Base-by-base conservation (phyloP, 64 coral and sea anemone species). In the Exaiptasia diaphana region DNA sequence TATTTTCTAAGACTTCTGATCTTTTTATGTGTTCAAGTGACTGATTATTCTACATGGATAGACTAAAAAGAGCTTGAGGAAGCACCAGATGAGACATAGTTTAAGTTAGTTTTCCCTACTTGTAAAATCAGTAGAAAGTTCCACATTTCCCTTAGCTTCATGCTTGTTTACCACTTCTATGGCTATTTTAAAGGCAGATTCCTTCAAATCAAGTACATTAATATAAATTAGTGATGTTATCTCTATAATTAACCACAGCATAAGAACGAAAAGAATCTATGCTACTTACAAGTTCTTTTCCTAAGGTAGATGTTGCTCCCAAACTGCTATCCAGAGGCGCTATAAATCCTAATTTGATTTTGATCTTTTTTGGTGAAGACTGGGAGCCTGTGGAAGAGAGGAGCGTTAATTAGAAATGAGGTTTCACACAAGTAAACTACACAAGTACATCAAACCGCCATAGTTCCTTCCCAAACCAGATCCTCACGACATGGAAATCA, bases 151-250 rank as follows among this genome's bases (percentile, higher is more conserved):
- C 20, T 74, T 82, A 0, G 95, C 89, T 22, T 83, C 74, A 8
- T 45, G 54, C 67, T 99, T 99, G 4, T 92, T 88, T 38, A n/a
- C n/a, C n/a, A 99, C 27, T 53, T 92, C 95, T 14, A 99, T 32
- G 22, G 95, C 84, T 25, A 99, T 57, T 79, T 88, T 92, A 26
- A 99, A 99, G 2, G 89, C 95, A 40, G 89, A 89, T 75, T 92
- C 90, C 93, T 97, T 82, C 43, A 64, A 75, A 78, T 9, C 50
- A 26, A 64, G 1, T 82, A 67, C 32, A 52, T 32, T 11, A 23
- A 20, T 14, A 32, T 4, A 75, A 37, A 50, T 17, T 46, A 18
- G 28, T 13, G 32, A 33, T 67, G 21, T 36, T 67, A 36, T 28
- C 17, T 32, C 63, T 29, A 67, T 24, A 18, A 15, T 65, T 33